Percentiles rank a stretch among this genome's conserved stretches.
Evolutionary conservation across 2,113 vertebrate species (phyloP).

Genomic region (Crotophaga sulcirostris): DNA sequence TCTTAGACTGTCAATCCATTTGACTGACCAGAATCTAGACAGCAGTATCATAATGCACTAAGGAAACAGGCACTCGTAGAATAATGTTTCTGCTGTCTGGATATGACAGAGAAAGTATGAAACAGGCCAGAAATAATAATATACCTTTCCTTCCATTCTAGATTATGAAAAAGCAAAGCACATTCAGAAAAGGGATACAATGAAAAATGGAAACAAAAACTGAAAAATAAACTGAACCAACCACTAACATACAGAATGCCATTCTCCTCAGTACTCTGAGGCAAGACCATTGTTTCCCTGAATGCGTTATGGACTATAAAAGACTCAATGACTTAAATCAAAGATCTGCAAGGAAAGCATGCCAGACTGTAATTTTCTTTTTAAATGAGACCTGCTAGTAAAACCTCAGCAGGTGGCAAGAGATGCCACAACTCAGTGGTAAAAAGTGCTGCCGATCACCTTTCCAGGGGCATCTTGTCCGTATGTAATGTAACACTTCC

Average conservation of each 20-base stretch:
- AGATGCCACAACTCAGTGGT: not conserved
- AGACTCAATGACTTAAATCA: not conserved
- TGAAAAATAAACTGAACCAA: not conserved
- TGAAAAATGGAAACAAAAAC: not conserved
- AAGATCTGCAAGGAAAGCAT: not conserved
- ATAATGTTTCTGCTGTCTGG: not conserved
- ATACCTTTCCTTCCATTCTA: not conserved
- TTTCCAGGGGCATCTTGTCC: not conserved
- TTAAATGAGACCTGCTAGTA: not conserved
- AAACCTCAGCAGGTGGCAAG: not conserved
- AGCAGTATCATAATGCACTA: not conserved
- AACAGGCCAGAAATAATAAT: not conserved
- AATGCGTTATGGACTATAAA: fast-evolving
- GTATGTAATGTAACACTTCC: not conserved
- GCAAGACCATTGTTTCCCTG: not conserved
- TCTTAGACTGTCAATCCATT: not conserved
- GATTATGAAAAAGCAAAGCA: not conserved
- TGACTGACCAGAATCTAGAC: not conserved
- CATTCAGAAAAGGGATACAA: not conserved
- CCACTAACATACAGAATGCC: not conserved
- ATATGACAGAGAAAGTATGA: not conserved
- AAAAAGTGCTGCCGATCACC: not conserved
- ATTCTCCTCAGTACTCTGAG: not conserved
- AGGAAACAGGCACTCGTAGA: not conserved
- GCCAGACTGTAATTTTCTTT: not conserved